phyloP scores from a whole-genome alignment of 2,113 vertebrate species.

The Gymnorhina tibicen region DNA sequence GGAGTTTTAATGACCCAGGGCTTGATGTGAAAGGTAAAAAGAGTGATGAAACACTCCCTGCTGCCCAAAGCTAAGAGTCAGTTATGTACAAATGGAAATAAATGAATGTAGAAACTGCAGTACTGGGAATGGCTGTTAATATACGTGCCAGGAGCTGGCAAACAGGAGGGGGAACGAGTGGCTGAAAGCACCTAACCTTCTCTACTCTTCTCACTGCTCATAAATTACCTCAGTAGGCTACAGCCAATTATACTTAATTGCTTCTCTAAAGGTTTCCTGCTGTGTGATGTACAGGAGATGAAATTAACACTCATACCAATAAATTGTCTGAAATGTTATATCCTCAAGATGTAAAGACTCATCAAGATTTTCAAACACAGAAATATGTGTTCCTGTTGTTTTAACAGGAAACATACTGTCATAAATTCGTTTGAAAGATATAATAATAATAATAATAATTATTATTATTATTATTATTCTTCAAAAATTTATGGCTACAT shows the following conservation, averaged over 20 bases:
- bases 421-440: background rate
- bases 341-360: background rate
- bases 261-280: background rate
- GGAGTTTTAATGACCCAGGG: background rate
- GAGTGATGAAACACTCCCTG: background rate
- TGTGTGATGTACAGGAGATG: background rate
- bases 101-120: background rate
- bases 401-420: background rate
- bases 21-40: background rate
- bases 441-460: background rate
- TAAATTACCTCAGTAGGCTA: background rate
- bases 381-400: background rate
- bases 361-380: background rate
- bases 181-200: background rate
- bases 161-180: background rate
- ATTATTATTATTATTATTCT: no score
- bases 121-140: background rate
- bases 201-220: background rate
- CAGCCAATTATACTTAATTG: background rate
- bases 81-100: background rate
- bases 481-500: background rate
- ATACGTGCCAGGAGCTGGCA: background rate
- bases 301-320: background rate
- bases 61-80: accelerated
- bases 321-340: background rate